These are phyloP conservation scores for Amiota communis DNA, from an alignment of 2,888 invertebrate genomes.

Conservation along the genomic window DNA sequence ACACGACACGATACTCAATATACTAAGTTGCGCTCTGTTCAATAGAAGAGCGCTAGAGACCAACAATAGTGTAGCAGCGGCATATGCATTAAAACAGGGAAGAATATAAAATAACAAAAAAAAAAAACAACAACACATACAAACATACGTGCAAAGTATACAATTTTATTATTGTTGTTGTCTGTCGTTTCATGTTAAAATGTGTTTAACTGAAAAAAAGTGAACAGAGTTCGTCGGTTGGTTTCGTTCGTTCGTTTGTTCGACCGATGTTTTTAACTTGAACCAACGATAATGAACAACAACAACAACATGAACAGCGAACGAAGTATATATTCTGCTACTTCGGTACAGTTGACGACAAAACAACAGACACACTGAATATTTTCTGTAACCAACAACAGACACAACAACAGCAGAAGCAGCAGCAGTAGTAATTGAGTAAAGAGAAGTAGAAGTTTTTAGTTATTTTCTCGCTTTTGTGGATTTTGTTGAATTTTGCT, in stretches of 20 bases:
- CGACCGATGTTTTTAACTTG: neutral
- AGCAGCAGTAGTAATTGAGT: conserved; percentile 21
- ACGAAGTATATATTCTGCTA: conserved; percentile 3
- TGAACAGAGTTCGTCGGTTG: conserved; percentile 38
- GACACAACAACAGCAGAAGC: conserved; percentile 35
- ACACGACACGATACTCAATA: conserved; percentile 32
- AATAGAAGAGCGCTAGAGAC: conserved; percentile 47
- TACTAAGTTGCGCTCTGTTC: too few relatives aligned
- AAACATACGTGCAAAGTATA: conserved; percentile 25
- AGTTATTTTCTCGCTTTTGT: neutral
- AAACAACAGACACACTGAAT: conserved; percentile 55
- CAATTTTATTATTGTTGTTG: neutral
- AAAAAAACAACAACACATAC: conserved; percentile 28
- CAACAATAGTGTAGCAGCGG: conserved; percentile 30
- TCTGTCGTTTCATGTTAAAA: conserved; percentile 27
- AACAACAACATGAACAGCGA: neutral
- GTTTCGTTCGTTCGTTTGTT: conserved; percentile 14
- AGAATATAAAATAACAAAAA: conserved; percentile 38
- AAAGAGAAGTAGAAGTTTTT: neutral
- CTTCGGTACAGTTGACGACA: conserved; percentile 67
- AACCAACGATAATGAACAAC: conserved; percentile 2
- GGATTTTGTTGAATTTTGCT: conserved; percentile 13
- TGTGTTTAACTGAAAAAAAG: conserved; percentile 32
- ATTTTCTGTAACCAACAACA: conserved; percentile 39
- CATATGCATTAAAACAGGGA: conserved; percentile 16